phyloP scores from a whole-genome alignment of 2,888 invertebrate genomes.

The Lutraria lutraria region DNA sequence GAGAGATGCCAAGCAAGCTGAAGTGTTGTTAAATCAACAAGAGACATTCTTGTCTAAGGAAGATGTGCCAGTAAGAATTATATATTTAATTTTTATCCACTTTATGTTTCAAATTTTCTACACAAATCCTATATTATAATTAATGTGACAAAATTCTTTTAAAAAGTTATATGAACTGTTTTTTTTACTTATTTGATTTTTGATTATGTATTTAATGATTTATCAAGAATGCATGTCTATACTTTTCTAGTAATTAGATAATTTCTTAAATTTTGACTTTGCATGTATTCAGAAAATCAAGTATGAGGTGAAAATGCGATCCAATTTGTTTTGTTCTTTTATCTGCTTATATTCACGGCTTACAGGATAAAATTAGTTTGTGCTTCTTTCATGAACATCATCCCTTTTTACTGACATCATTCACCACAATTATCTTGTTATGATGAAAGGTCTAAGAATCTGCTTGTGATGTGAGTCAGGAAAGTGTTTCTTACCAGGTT shows the following conservation, averaged over 20 bases:
- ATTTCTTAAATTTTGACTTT: not conserved
- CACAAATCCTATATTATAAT: not conserved
- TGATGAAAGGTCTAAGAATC: no score
- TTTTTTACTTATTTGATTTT: not conserved
- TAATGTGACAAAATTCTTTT: not conserved
- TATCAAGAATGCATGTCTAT: not conserved
- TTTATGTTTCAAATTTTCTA: not conserved
- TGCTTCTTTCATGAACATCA: conserved; percentile 23
- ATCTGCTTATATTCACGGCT: conserved; percentile 2
- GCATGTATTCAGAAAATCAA: not conserved
- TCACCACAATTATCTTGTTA: not conserved
- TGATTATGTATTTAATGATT: not conserved
- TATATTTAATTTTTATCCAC: not conserved
- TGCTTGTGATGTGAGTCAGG: no score
- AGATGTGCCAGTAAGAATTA: conserved; percentile 92
- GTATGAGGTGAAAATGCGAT: not conserved
- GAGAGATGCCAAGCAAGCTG: conserved; percentile 98
- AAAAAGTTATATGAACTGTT: not conserved
- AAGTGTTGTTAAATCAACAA: conserved; percentile 98
- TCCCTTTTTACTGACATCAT: not conserved
- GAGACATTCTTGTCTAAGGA: conserved; percentile 99
- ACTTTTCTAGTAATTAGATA: not conserved
- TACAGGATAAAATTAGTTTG: not conserved
- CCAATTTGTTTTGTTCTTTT: not conserved
- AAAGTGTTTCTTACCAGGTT: no score